Percentiles rank a stretch among this genome's conserved stretches.
Evolutionary conservation across 92 coral and sea anemone genomes (phyloP).

Genomic region (Diadumene lineata): DNA sequence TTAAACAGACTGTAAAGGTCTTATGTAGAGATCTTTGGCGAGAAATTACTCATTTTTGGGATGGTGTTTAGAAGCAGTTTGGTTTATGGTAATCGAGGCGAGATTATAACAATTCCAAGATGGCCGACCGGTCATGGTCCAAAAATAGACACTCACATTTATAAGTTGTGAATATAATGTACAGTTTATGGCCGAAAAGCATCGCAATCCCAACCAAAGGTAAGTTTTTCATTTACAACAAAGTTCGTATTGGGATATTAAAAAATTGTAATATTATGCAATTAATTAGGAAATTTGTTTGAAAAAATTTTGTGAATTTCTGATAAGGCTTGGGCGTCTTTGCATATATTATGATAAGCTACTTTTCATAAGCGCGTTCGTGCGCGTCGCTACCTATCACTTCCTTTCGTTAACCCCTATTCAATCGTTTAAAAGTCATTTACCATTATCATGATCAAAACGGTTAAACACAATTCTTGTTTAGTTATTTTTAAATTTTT

Average conservation of each 20-base stretch:
- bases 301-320: slow-evolving; percentile 6
- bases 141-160: background rate
- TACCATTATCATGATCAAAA: no score
- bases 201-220: background rate
- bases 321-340: background rate
- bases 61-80: background rate
- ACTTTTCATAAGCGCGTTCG: background rate
- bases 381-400: no score
- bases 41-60: background rate
- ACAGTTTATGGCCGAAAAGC: background rate
- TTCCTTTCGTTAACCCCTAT: no score
- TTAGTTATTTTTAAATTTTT: no score
- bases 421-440: no score
- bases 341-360: background rate
- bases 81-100: background rate
- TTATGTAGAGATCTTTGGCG: background rate
- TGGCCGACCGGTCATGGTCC: slow-evolving; percentile 13
- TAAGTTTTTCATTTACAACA: background rate
- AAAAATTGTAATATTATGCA: background rate
- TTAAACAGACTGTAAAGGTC: background rate
- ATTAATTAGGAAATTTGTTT: background rate
- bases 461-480: no score
- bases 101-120: background rate
- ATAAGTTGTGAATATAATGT: background rate
- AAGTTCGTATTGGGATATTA: background rate